A percentile compares a stretch with the other conserved stretches of the same genome.
These are phyloP conservation scores for Leptopilina syphax DNA, from an alignment of 2,888 invertebrate genomes.

Conservation along the genomic window DNA sequence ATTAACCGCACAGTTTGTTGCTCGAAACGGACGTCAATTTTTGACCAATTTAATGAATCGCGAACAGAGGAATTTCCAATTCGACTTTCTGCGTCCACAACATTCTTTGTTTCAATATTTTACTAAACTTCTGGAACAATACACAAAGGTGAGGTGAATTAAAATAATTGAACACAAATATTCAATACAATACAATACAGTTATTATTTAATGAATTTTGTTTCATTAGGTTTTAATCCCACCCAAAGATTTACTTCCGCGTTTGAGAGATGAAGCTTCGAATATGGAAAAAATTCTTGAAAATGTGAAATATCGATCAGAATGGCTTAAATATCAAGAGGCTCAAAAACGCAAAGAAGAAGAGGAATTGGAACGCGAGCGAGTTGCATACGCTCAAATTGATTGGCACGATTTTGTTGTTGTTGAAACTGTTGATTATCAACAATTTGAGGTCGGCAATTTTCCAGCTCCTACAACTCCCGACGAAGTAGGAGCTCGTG, in stretches of 20 bases:
- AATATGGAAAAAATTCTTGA: slow-evolving; percentile 85
- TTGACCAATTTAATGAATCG: slow-evolving; percentile 98
- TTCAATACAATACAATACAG: background rate
- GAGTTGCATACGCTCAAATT: slow-evolving; percentile 97
- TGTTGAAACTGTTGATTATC: slow-evolving; percentile 99
- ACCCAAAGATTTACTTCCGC: slow-evolving; percentile 91
- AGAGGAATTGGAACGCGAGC: slow-evolving; percentile 95
- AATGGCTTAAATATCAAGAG: slow-evolving; percentile 97
- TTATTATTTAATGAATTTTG: slow-evolving; percentile 19
- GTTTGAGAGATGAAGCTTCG: slow-evolving; percentile 87
- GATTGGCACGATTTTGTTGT: slow-evolving; percentile 99
- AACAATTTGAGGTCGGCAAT: slow-evolving; percentile 95
- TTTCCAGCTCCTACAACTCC: slow-evolving; percentile 98
- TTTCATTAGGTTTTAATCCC: slow-evolving; percentile 87
- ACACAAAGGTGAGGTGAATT: slow-evolving; percentile 87
- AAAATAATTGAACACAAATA: background rate
- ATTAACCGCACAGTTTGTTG: slow-evolving; percentile 98
- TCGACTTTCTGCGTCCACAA: slow-evolving; percentile 98
- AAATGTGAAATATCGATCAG: slow-evolving; percentile 95
- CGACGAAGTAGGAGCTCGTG: slow-evolving; percentile 96
- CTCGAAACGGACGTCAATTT: slow-evolving; percentile 98
- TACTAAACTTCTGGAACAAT: slow-evolving; percentile 97
- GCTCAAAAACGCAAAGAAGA: slow-evolving; percentile 95
- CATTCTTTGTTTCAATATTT: slow-evolving; percentile 99
- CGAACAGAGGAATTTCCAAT: slow-evolving; percentile 98